Percentiles rank a stretch among this genome's conserved stretches.
Evolutionary conservation across 2,797 vertebrate genomes (phyloP).

Genomic region (Microcaecilia unicolor): DNA sequence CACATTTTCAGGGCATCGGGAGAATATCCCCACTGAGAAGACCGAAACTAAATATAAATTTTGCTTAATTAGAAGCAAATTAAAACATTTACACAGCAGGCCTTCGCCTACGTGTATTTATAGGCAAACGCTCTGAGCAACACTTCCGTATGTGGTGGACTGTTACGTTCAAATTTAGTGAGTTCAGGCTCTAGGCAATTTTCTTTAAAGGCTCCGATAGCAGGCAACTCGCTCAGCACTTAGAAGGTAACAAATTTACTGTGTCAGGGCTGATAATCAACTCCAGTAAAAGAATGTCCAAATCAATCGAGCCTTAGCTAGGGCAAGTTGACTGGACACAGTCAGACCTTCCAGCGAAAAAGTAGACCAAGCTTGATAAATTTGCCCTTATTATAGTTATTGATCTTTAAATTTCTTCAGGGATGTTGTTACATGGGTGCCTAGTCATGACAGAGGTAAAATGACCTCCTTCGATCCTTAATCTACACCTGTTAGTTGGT

Average conservation of each 20-base stretch:
- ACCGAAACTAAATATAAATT: too few relatives aligned
- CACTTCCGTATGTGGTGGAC: too few relatives aligned
- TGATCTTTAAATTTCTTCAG: conserved; percentile 86
- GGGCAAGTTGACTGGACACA: conserved; percentile 59
- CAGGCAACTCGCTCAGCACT: conserved; percentile 37
- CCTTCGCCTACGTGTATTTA: too few relatives aligned
- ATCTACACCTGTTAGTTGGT: conserved; percentile 97
- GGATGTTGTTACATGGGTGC: conserved; percentile 79
- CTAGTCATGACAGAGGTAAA: conserved; percentile 80
- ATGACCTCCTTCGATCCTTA: conserved; percentile 93
- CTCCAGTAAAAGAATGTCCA: conserved; percentile 73
- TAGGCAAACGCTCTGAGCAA: too few relatives aligned
- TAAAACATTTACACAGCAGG: too few relatives aligned
- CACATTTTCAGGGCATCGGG: too few relatives aligned
- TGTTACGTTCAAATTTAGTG: too few relatives aligned
- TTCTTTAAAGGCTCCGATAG: conserved; percentile 37
- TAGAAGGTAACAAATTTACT: conserved; percentile 74
- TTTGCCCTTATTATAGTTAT: conserved; percentile 83
- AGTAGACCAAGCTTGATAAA: conserved; percentile 71
- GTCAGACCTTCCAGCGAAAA: conserved; percentile 55
- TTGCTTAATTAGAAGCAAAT: too few relatives aligned
- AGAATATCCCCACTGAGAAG: too few relatives aligned
- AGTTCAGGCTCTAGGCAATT: conserved; percentile 61
- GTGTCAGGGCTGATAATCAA: conserved; percentile 80
- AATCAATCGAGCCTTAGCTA: conserved; percentile 73